Percentiles rank a stretch among this genome's conserved stretches.
Evolutionary conservation across 2,113 vertebrate genomes (phyloP).

Genomic region (Ameiurus melas): DNA sequence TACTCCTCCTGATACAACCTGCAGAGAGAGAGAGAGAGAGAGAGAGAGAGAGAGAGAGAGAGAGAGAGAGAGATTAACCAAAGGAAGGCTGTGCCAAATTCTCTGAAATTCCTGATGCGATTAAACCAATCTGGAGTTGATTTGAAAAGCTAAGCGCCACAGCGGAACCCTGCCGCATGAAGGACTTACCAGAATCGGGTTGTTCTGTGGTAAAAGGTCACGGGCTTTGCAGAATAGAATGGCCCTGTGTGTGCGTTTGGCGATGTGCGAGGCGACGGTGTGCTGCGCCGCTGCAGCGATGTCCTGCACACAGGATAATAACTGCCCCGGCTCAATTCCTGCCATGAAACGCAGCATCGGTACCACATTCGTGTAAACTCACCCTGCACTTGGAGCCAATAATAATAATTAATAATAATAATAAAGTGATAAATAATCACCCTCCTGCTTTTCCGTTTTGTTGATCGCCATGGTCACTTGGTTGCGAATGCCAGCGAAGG

Average conservation of each 20-base stretch:
- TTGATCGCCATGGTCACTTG: conserved; percentile 69
- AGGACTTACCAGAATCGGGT: conserved; percentile 80
- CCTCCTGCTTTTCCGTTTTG: conserved; percentile 86
- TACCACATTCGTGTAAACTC: neutral
- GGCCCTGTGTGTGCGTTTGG: conserved; percentile 83
- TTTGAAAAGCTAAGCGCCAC: neutral
- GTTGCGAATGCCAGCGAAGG: conserved; percentile 84
- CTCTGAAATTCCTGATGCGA: neutral
- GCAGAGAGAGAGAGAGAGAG: neutral
- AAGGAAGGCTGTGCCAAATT: conserved; percentile 1
- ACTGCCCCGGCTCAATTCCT: conserved; percentile 79
- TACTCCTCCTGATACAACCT: conserved; percentile 94
- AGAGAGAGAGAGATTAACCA: neutral
- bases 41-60: neutral
- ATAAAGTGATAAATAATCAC: conserved; percentile 60
- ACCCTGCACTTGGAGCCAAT: neutral
- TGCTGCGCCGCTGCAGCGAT: conserved; percentile 87
- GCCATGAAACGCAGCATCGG: conserved; percentile 33
- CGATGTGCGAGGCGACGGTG: conserved; percentile 77
- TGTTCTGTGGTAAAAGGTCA: conserved; percentile 67
- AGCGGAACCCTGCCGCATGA: neutral
- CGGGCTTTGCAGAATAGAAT: conserved; percentile 86
- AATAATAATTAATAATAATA: neutral
- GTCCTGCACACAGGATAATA: conserved; percentile 83
- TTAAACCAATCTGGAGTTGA: neutral